phyloP scores from a whole-genome alignment of 2,113 vertebrate species.

The Scartelaos histophorus region DNA sequence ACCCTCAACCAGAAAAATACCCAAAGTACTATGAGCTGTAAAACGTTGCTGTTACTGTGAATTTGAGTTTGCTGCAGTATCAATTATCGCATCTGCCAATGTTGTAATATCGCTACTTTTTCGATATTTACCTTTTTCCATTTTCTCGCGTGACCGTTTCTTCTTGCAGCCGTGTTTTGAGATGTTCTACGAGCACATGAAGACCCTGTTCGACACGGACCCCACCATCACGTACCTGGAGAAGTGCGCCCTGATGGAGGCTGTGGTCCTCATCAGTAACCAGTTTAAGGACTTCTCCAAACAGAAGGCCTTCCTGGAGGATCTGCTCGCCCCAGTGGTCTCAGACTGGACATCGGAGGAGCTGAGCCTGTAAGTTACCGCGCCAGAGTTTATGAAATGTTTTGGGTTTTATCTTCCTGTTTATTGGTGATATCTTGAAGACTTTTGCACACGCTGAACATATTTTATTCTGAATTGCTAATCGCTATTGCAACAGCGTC shows the following conservation, averaged over 20 bases:
- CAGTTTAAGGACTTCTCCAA: conserved; percentile 92
- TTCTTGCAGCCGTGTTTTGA: conserved; percentile 87
- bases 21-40: no score
- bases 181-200: conserved; percentile 88
- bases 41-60: no score
- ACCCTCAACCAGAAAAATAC: no score
- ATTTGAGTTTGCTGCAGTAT: no score
- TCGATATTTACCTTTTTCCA: no score
- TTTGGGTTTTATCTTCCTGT: background rate
- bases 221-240: conserved; percentile 87
- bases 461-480: no score
- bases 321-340: conserved; percentile 86
- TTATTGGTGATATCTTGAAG: no score
- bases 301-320: conserved; percentile 90
- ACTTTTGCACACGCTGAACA: no score
- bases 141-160: no score
- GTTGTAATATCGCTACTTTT: no score
- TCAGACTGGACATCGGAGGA: conserved; percentile 91
- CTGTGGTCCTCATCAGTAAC: conserved; percentile 94
- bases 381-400: background rate
- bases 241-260: conserved; percentile 92
- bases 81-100: no score
- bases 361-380: conserved; percentile 80
- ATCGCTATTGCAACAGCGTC: no score
- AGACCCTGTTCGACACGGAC: conserved; percentile 85